These are phyloP conservation scores for Tipula vernalis DNA, from an alignment of 2,888 invertebrate species.

Conservation along the genomic window DNA sequence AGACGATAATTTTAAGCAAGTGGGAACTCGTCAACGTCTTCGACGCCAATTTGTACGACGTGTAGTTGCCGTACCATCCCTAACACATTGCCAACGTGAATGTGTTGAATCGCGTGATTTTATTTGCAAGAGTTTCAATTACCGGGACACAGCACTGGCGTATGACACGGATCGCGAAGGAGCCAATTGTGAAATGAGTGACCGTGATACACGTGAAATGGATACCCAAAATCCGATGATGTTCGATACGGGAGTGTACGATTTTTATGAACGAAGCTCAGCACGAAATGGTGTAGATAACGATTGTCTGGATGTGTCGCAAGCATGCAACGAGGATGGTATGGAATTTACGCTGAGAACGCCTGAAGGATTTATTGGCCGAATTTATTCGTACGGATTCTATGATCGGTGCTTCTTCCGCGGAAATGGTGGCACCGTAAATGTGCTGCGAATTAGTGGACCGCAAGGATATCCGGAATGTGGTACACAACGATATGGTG, in stretches of 20 bases:
- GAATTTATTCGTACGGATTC: constrained; percentile 85
- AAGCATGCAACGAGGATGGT: constrained; percentile 85
- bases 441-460: constrained; percentile 73
- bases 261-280: constrained; percentile 70
- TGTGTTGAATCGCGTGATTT: constrained; percentile 74
- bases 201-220: constrained; percentile 70
- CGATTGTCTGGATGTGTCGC: constrained; percentile 80
- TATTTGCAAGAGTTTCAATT: constrained; percentile 72
- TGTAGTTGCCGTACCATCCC: constrained; percentile 56
- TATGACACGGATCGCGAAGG: constrained; percentile 41
- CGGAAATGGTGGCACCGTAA: constrained; percentile 74
- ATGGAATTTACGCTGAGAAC: constrained; percentile 86
- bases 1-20: constrained; percentile 68
- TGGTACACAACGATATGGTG: constrained; percentile 83
- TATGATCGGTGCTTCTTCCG: constrained; percentile 85
- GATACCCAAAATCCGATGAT: constrained; percentile 74
- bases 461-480: constrained; percentile 90
- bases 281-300: constrained; percentile 55
- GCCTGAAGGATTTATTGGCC: constrained; percentile 77
- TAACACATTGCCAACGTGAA: constrained; percentile 72
- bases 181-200: constrained; percentile 76
- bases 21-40: constrained; percentile 64
- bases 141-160: constrained; percentile 43
- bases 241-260: constrained; percentile 75
- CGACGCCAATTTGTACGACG: constrained; percentile 64